phyloP scores from a whole-genome alignment of 2,888 invertebrate species.

The Cataglyphis cursor region DNA sequence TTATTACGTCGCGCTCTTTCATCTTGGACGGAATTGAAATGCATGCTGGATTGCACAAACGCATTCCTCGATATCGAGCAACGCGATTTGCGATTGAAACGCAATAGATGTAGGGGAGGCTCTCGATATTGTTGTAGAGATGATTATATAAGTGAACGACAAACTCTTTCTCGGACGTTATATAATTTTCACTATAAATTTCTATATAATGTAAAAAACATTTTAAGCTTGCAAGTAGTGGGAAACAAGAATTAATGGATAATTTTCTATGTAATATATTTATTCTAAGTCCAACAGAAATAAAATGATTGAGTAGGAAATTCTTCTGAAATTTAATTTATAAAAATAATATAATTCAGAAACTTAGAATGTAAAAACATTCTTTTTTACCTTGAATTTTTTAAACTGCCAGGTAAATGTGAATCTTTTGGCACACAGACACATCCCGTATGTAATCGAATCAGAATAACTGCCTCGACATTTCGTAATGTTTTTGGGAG shows the following conservation, averaged over 20 bases:
- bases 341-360: not conserved
- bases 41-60: slow-evolving; percentile 29
- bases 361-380: not conserved
- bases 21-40: not conserved
- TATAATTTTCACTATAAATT: not conserved
- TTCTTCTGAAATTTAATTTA: not conserved
- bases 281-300: not conserved
- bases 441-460: not conserved
- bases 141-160: not conserved
- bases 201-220: not conserved
- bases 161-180: not conserved
- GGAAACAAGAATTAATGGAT: not conserved
- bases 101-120: not conserved
- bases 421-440: not conserved
- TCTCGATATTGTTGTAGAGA: slow-evolving; percentile 4
- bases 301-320: not conserved
- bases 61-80: slow-evolving; percentile 35
- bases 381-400: not conserved
- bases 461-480: not conserved
- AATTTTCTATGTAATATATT: not conserved
- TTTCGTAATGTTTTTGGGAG: not conserved
- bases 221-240: not conserved
- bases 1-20: slow-evolving; percentile 22
- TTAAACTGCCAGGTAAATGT: not conserved
- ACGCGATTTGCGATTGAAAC: slow-evolving; percentile 14